A percentile compares a stretch with the other conserved stretches of the same genome.
phyloP scores from a whole-genome alignment of 2,113 vertebrate genomes.

The Paedocypris sp. region DNA sequence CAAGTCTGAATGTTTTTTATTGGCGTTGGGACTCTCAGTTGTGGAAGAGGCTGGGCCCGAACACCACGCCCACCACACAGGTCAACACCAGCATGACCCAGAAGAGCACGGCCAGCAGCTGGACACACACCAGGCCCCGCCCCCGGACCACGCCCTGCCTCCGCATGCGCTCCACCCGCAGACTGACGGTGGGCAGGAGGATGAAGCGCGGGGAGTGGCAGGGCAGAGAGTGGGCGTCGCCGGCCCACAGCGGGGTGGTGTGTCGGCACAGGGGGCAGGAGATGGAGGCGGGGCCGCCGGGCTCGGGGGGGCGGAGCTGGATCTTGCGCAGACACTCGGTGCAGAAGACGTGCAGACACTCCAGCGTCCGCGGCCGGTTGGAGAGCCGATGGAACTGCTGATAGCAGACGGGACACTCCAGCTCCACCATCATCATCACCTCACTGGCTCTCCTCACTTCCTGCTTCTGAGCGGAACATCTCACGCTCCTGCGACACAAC shows the following conservation, averaged over 20 bases:
- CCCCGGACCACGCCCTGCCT: conserved; percentile 31
- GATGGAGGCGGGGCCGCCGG: conserved; percentile 39
- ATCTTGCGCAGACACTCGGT: conserved; percentile 63
- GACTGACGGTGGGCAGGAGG: conserved; percentile 65
- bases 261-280: conserved; percentile 64
- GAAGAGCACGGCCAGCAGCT: conserved; percentile 56
- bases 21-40: too few relatives aligned
- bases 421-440: conserved; percentile 46
- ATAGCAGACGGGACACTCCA: conserved; percentile 67
- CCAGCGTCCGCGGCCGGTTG: conserved; percentile 61
- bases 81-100: conserved; percentile 60
- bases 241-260: conserved; percentile 48
- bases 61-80: conserved; percentile 56
- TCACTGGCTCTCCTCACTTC: too few relatives aligned
- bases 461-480: too few relatives aligned
- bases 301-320: conserved; percentile 42
- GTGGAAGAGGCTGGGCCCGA: conserved; percentile 52
- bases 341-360: conserved; percentile 65
- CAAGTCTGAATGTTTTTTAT: too few relatives aligned
- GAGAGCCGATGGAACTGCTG: conserved; percentile 61
- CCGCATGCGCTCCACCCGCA: conserved; percentile 64
- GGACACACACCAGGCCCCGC: conserved; percentile 50
- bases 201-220: conserved; percentile 57
- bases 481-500: too few relatives aligned
- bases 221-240: conserved; percentile 51